Evolutionary conservation across 2,113 vertebrate genomes (phyloP), one percentile per base, ranked within the genome.

Genomic region (Peromyscus maniculatus): DNA sequence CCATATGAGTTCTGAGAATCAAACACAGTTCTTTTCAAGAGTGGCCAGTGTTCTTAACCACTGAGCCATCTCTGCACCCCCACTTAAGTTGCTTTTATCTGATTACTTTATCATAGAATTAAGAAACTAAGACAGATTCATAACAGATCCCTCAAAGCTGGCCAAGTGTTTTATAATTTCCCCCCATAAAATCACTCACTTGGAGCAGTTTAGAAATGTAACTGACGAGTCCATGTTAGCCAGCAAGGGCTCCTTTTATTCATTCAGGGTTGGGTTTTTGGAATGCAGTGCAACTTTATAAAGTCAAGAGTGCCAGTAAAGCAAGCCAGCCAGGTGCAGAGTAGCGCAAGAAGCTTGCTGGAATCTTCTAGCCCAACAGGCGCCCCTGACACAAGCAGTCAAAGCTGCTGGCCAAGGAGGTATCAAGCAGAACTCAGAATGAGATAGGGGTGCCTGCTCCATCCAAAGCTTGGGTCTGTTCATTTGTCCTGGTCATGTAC

Each of bases 291-390:
- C 79, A 97, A 97, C 91, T 91, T 97, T 97, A 97, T 59, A 98
- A 98, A 98, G 98, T 98, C 94, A 26, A 98, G 83, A 97, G 98
- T 98, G 98, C 97, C 97, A 97, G 84, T 3, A 97, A 96, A 98
- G 93, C 89, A 77, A 97, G 90, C 95, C 95, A 95, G 96, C 97
- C 75, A 59, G 72, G 93, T 98, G 0, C 16, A 93, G 95, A 91
- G 80, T 97, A 98, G 96, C n/a, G 79, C 67, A 95, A 94, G 96
- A 97, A 96, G 93, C 98, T 97, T 96, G 96, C 91, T 97, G 95
- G 98, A 97, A 86, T 93, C 95, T 98, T 91, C 96, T 92, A 97
- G 97, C 86, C 89, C 28, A 2, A 11, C 0, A 26, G 79, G 57
- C 7, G 0, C 46, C 92, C 78, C 67, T 31, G n/a, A 69, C 33